phyloP scores from a whole-genome alignment of 2,113 vertebrate genomes.

The Tonatia bakeri region DNA sequence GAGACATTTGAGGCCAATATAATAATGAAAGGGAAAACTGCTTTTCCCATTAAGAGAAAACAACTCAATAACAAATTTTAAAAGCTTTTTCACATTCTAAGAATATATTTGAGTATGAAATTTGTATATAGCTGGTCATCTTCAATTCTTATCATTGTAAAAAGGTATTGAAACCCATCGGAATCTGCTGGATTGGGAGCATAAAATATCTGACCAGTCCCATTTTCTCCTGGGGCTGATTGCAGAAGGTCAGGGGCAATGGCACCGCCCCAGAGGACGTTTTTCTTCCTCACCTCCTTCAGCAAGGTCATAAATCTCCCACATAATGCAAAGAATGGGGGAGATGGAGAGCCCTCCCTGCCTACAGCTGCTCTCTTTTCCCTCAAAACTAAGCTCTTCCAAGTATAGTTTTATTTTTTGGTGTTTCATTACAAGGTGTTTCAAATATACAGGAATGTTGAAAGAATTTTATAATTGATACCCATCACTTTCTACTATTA shows the following conservation, averaged over 20 bases:
- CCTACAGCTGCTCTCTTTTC: neutral
- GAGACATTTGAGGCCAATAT: neutral
- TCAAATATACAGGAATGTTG: neutral
- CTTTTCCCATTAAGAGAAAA: neutral
- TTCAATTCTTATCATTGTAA: neutral
- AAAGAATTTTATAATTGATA: neutral
- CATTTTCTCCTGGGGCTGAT: neutral
- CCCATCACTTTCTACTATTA: neutral
- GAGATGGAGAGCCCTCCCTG: neutral
- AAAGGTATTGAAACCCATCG: neutral
- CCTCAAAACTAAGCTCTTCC: neutral
- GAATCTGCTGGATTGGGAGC: neutral
- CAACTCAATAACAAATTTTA: neutral
- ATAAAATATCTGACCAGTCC: neutral
- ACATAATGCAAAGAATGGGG: fast-evolving
- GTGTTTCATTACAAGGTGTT: neutral
- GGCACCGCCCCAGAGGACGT: neutral
- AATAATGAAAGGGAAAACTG: neutral
- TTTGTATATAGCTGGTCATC: neutral
- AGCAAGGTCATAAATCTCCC: fast-evolving
- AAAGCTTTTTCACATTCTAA: neutral
- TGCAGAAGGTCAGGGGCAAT: neutral
- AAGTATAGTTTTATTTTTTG: neutral
- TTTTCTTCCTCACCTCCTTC: no score
- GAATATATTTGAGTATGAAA: neutral